These are phyloP conservation scores for Drosophila obscura DNA, from an alignment of 1,140 invertebrate genomes.

Conservation along the genomic window DNA sequence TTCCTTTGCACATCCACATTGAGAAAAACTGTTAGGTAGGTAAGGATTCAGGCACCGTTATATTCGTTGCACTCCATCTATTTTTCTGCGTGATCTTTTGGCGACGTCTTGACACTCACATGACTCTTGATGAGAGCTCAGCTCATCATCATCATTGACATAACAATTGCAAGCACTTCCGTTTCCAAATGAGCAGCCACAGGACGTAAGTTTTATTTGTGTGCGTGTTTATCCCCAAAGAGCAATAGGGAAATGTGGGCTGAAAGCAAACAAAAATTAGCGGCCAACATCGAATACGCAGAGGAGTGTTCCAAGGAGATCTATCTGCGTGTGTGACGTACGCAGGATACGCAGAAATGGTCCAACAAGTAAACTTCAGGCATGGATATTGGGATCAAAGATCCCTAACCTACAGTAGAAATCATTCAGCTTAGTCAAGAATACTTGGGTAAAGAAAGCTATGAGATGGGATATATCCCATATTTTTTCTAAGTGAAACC, in stretches of 20 bases:
- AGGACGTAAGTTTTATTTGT: constrained; percentile 18
- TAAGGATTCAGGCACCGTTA: no score
- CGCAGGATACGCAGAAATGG: no score
- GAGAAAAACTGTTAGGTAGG: background rate
- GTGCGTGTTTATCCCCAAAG: constrained; percentile 1
- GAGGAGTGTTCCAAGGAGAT: constrained; percentile 44
- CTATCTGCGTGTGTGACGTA: background rate
- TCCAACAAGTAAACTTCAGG: no score
- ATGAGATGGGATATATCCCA: no score
- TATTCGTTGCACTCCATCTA: no score
- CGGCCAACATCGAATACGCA: constrained; percentile 24
- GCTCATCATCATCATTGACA: constrained; percentile 55
- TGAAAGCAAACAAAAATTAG: constrained; percentile 48
- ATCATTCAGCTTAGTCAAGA: no score
- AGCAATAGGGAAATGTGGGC: constrained; percentile 27
- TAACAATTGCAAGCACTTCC: constrained; percentile 50
- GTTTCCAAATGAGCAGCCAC: constrained; percentile 44
- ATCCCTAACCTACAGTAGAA: no score
- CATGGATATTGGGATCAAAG: no score
- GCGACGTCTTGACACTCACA: constrained; percentile 23
- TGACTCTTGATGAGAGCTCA: constrained; percentile 57
- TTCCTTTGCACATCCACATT: constrained; percentile 18
- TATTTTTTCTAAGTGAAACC: no score
- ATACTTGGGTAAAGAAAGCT: no score
- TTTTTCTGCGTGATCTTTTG: background rate